Percentiles rank a stretch among this genome's conserved stretches.
Evolutionary conservation across 2,888 invertebrate species (phyloP).

Genomic region (Oeneis ivallda): DNA sequence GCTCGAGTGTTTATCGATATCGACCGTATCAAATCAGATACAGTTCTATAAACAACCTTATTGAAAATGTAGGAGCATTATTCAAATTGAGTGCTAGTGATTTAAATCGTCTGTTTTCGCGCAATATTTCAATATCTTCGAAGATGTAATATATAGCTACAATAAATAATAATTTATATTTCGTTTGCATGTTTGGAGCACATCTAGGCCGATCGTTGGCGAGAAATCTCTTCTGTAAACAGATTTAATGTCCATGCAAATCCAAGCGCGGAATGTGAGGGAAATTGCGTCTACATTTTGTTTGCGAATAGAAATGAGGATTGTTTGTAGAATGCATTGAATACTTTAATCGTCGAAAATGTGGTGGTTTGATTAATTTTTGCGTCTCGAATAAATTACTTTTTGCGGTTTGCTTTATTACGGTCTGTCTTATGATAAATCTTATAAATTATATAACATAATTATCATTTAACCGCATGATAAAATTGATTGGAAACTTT

Average conservation of each 20-base stretch:
- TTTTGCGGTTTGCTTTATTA: background rate
- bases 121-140: conserved; percentile 11
- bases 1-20: too few relatives aligned
- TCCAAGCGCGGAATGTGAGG: conserved; percentile 54
- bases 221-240: conserved; percentile 67
- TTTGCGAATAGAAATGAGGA: conserved; percentile 14
- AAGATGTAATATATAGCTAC: conserved; percentile 13
- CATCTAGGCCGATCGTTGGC: conserved; percentile 57
- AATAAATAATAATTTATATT: conserved; percentile 25
- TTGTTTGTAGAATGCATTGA: background rate
- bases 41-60: background rate
- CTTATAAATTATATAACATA: too few relatives aligned
- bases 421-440: too few relatives aligned
- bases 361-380: background rate
- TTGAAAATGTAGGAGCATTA: background rate
- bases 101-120: background rate
- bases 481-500: too few relatives aligned
- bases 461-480: too few relatives aligned
- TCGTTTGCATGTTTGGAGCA: conserved; percentile 46
- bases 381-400: background rate
- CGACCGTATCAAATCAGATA: background rate
- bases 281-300: conserved; percentile 50
- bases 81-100: background rate
- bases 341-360: conserved; percentile 1
- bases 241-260: conserved; percentile 66